A percentile compares a stretch with the other conserved stretches of the same genome.
phyloP scores from a whole-genome alignment of 2,888 invertebrate genomes.

The Actias luna region DNA sequence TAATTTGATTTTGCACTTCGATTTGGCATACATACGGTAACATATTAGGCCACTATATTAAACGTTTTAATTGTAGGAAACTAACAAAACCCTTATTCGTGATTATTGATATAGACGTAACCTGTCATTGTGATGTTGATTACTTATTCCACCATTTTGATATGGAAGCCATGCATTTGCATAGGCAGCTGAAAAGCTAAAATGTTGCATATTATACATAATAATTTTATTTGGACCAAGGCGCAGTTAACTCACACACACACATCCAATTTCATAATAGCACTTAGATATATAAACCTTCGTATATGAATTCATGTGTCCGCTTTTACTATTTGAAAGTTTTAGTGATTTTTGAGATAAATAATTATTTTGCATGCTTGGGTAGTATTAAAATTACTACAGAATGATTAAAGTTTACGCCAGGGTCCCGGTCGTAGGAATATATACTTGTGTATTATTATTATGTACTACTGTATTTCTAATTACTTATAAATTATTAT shows the following conservation, averaged over 20 bases:
- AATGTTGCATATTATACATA: conserved; percentile 22
- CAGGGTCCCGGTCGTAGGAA: conserved; percentile 45
- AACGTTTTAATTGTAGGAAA: conserved; percentile 66
- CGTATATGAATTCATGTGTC: not conserved
- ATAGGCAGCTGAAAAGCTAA: conserved; percentile 38
- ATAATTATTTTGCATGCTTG: conserved; percentile 16
- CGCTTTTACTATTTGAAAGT: not conserved
- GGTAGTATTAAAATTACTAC: conserved; percentile 13
- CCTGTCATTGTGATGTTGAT: conserved; percentile 56
- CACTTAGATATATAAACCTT: conserved; percentile 3
- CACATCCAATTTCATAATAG: conserved; percentile 10
- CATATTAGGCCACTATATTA: conserved; percentile 68
- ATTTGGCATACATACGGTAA: conserved; percentile 74
- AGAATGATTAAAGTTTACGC: conserved; percentile 22
- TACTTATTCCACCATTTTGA: conserved; percentile 53
- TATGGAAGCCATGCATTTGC: conserved; percentile 34
- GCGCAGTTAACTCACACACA: conserved; percentile 16
- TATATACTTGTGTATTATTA: conserved; percentile 52
- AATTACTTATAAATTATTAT: conserved; percentile 76
- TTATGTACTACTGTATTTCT: conserved; percentile 52
- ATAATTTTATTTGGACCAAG: conserved; percentile 24
- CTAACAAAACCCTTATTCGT: conserved; percentile 60
- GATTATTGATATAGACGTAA: conserved; percentile 72
- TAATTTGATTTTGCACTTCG: conserved; percentile 78
- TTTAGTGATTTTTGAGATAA: conserved; percentile 11